phyloP scores from a whole-genome alignment of 2,888 invertebrate species.

The Neocrepidodera transversa region DNA sequence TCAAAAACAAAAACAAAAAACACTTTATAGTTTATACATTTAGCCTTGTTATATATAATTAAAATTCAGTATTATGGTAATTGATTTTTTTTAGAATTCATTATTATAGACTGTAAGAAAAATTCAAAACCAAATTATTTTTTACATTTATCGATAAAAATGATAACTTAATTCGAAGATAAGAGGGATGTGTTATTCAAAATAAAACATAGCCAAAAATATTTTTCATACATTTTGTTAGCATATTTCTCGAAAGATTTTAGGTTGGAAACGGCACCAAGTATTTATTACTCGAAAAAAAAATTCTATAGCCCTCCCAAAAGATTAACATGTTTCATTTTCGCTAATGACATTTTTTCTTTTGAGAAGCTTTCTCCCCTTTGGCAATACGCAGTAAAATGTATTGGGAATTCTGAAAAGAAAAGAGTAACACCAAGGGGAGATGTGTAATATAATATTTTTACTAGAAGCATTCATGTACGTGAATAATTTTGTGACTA shows the following conservation, averaged over 20 bases:
- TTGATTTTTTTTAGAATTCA: too few relatives aligned
- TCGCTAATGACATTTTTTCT: conserved; percentile 34
- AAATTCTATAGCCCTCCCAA: conserved; percentile 24
- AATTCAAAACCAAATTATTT: too few relatives aligned
- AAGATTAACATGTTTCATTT: conserved; percentile 36
- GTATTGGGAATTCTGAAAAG: conserved; percentile 29
- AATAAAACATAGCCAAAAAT: not conserved
- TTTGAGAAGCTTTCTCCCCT: conserved; percentile 33
- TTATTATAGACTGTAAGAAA: too few relatives aligned
- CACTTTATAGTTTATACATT: too few relatives aligned
- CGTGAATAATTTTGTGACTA: conserved; percentile 20
- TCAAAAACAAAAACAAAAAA: too few relatives aligned
- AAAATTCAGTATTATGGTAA: too few relatives aligned
- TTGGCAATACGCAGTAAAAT: conserved; percentile 34
- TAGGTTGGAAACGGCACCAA: conserved; percentile 5
- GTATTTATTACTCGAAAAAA: conserved; percentile 27
- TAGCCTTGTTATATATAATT: too few relatives aligned
- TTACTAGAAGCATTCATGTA: conserved; percentile 14
- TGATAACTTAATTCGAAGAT: too few relatives aligned
- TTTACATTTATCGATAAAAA: too few relatives aligned
- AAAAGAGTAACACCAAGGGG: conserved; percentile 24
- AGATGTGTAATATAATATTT: conserved; percentile 34
- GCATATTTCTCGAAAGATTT: conserved; percentile 15
- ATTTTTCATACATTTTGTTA: not conserved
- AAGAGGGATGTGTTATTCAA: not conserved